Evolutionary conservation across 1,140 invertebrate species (phyloP).

Genomic region (Pachypeltis micranthus): DNA sequence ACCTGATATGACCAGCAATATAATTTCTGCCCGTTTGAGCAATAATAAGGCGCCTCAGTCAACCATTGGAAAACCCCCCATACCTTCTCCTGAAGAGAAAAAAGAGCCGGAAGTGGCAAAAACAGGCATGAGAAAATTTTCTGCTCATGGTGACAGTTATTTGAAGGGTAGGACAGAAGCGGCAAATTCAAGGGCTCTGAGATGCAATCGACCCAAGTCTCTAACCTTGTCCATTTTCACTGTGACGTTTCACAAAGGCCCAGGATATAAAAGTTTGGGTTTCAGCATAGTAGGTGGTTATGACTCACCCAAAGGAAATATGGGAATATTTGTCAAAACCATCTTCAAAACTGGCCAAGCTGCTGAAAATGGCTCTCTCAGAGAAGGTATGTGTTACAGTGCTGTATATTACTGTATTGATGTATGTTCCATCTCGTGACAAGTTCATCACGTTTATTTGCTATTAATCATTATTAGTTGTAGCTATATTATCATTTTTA

Average conservation of each 20-base stretch:
- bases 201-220: constrained; percentile 46
- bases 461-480: too few relatives aligned
- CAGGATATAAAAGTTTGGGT: constrained; percentile 71
- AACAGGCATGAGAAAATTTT: constrained; percentile 33
- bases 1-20: not conserved
- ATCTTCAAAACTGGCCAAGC: constrained; percentile 79
- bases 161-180: constrained; percentile 15
- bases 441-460: too few relatives aligned
- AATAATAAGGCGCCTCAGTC: not conserved
- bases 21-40: not conserved
- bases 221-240: constrained; percentile 55
- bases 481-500: too few relatives aligned
- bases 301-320: constrained; percentile 75
- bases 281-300: constrained; percentile 85
- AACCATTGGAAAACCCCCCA: constrained; percentile 12
- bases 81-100: constrained; percentile 17
- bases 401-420: too few relatives aligned
- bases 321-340: constrained; percentile 82
- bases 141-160: constrained; percentile 26
- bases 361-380: constrained; percentile 67
- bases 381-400: constrained; percentile 55
- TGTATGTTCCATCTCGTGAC: too few relatives aligned
- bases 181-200: not conserved
- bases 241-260: constrained; percentile 70
- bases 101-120: constrained; percentile 20